phyloP scores from a whole-genome alignment of 1,140 invertebrate species.

The Galendromus occidentalis region DNA sequence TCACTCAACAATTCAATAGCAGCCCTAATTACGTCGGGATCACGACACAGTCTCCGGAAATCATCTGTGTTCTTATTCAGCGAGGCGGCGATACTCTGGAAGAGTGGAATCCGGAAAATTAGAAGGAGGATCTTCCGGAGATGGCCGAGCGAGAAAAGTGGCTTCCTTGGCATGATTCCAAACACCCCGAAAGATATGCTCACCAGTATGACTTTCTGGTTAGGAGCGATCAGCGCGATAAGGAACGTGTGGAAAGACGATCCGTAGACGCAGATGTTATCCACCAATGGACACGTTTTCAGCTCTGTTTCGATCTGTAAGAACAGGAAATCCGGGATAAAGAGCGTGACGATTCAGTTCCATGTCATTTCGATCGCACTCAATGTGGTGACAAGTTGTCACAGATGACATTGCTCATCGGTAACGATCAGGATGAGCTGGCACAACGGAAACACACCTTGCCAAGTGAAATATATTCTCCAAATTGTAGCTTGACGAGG shows the following conservation, averaged over 20 bases:
- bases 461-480: conserved; percentile 30
- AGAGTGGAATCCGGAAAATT: too few relatives aligned
- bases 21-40: conserved; percentile 48
- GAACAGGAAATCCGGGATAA: background rate
- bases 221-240: conserved; percentile 78
- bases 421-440: too few relatives aligned
- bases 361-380: too few relatives aligned
- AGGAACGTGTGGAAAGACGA: conserved; percentile 43
- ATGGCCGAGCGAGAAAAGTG: too few relatives aligned
- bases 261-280: conserved; percentile 18
- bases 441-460: conserved; percentile 15
- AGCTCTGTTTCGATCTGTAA: conserved; percentile 15
- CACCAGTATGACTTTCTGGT: conserved; percentile 35
- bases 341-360: too few relatives aligned
- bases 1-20: conserved; percentile 53
- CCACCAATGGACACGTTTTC: conserved; percentile 16
- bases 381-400: too few relatives aligned
- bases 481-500: conserved; percentile 35
- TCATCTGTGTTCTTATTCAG: conserved; percentile 36
- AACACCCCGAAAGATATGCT: too few relatives aligned
- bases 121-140: too few relatives aligned
- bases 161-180: too few relatives aligned
- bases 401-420: too few relatives aligned
- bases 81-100: conserved; percentile 40
- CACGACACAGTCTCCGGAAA: conserved; percentile 54